Evolutionary conservation across 2,113 vertebrate species (phyloP).

Genomic region (Erpornis zantholeuca): DNA sequence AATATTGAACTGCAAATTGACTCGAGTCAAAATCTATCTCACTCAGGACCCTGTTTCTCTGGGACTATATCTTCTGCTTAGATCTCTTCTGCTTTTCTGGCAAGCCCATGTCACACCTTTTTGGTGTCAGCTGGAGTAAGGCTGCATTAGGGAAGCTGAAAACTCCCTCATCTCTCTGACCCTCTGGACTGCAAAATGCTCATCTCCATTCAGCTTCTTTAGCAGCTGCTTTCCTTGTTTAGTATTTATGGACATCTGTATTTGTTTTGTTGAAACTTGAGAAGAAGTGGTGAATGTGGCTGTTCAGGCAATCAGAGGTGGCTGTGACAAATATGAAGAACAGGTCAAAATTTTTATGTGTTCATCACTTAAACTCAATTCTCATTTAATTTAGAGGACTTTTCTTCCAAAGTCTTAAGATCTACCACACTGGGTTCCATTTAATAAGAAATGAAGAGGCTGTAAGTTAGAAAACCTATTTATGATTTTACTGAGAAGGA

Average conservation of each 20-base stretch:
- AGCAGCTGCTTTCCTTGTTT: neutral
- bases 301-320: neutral
- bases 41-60: neutral
- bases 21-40: fast-evolving
- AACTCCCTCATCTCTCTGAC: neutral
- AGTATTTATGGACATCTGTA: neutral
- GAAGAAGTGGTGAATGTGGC: neutral
- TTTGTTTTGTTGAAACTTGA: neutral
- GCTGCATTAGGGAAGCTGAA: neutral
- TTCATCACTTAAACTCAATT: neutral
- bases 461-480: neutral
- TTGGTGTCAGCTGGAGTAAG: neutral
- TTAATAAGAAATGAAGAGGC: neutral
- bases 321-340: neutral
- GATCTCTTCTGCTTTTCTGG: neutral
- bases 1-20: neutral
- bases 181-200: neutral
- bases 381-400: neutral
- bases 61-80: neutral
- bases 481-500: neutral
- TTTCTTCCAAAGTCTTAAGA: neutral
- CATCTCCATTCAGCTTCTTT: neutral
- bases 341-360: neutral
- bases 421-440: neutral
- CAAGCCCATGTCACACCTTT: neutral